phyloP scores from a whole-genome alignment of 2,888 invertebrate species.

The Gymnocheta viridis region DNA sequence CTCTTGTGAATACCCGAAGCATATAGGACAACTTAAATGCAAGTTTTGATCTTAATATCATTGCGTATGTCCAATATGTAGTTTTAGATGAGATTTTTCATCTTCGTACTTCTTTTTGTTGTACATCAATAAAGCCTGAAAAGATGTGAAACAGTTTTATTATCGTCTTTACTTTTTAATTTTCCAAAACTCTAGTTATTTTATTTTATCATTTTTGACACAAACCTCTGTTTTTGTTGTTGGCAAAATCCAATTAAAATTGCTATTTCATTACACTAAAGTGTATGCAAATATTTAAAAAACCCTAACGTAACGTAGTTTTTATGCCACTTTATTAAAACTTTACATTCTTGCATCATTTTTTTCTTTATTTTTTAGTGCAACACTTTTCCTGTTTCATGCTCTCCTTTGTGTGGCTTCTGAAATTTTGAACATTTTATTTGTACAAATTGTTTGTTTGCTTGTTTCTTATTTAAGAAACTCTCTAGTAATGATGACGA shows the following conservation, averaged over 20 bases:
- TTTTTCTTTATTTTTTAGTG: not conserved
- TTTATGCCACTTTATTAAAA: constrained; percentile 28
- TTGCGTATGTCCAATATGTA: too few relatives aligned
- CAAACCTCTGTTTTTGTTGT: not conserved
- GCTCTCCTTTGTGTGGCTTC: not conserved
- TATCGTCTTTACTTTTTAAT: too few relatives aligned
- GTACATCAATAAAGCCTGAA: too few relatives aligned
- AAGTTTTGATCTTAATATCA: too few relatives aligned
- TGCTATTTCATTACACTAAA: constrained; percentile 53
- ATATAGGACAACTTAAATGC: too few relatives aligned
- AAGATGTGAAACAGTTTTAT: too few relatives aligned
- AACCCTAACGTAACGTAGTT: constrained; percentile 26
- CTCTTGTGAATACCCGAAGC: too few relatives aligned
- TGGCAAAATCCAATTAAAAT: constrained; percentile 63
- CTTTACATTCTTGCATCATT: constrained; percentile 20
- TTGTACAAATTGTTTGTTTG: constrained; percentile 53
- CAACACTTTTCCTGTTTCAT: not conserved
- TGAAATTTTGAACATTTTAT: constrained; percentile 28
- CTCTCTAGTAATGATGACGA: constrained; percentile 22
- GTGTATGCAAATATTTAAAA: constrained; percentile 61
- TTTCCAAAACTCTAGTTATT: not conserved
- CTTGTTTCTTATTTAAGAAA: not conserved
- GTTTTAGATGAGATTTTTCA: too few relatives aligned
- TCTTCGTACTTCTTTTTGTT: too few relatives aligned
- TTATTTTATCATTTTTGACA: not conserved